A percentile compares a stretch with the other conserved stretches of the same genome.
Conservation (phyloP, 2,888 invertebrate species). For the Agrilus mali region DNA sequence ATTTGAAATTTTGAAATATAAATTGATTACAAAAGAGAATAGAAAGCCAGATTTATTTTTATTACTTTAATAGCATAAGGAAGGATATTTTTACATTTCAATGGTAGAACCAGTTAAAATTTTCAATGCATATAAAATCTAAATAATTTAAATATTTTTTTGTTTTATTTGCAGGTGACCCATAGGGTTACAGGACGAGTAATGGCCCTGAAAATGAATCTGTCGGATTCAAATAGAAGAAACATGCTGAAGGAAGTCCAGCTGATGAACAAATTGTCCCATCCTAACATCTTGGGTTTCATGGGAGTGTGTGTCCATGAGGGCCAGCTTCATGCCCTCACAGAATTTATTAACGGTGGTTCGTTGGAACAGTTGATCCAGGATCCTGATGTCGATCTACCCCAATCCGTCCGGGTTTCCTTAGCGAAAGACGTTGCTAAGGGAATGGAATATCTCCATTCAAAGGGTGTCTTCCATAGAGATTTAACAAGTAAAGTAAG, state of each 20-base stretch:
- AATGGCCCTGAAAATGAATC: constrained; percentile 96
- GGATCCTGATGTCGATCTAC: constrained; percentile 55
- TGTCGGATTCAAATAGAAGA: constrained; percentile 83
- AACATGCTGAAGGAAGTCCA: constrained; percentile 96
- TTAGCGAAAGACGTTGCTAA: constrained; percentile 78
- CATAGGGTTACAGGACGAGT: constrained; percentile 86
- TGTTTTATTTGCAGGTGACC: constrained; percentile 59
- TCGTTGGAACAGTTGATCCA: constrained; percentile 85
- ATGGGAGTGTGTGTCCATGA: constrained; percentile 95
- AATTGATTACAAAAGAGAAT: no score
- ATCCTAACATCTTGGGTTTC: constrained; percentile 89
- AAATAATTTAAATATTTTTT: constrained; percentile 5
- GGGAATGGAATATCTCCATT: constrained; percentile 91
- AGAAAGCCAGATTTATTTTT: no score
- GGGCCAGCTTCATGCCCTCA: constrained; percentile 88
- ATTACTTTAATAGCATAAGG: no score
- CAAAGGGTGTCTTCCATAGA: constrained; percentile 84
- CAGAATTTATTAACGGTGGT: constrained; percentile 92
- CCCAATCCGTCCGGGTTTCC: constrained; percentile 68
- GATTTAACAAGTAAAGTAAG: constrained; percentile 88
- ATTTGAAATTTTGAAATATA: no score
- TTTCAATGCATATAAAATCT: no score
- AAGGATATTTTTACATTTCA: no score
- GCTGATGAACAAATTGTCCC: constrained; percentile 88
- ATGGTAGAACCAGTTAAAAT: no score